Evolutionary conservation across 2,113 vertebrate genomes (phyloP).

Genomic region (Anguilla japonica): DNA sequence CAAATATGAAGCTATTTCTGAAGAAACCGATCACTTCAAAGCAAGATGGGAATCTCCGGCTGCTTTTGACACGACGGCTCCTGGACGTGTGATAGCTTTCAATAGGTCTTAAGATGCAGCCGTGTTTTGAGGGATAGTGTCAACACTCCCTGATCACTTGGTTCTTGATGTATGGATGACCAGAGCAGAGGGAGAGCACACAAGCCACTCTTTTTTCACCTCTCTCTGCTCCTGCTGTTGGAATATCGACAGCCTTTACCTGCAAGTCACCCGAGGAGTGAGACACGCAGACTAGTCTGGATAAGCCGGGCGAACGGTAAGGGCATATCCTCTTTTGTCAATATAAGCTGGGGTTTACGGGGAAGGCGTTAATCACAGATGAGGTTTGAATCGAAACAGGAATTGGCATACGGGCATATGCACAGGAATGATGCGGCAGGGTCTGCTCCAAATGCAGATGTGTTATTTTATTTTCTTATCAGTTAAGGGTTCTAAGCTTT

Average conservation of each 20-base stretch:
- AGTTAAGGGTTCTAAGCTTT: not conserved
- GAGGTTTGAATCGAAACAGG: slow-evolving; percentile 4
- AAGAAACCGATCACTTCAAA: not conserved
- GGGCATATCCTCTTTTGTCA: slow-evolving; percentile 6
- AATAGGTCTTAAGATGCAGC: not conserved
- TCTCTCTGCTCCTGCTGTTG: not conserved
- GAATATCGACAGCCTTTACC: slow-evolving; percentile 19
- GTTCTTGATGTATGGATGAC: not conserved
- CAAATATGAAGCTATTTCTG: slow-evolving; percentile 3
- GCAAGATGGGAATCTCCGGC: slow-evolving; percentile 16
- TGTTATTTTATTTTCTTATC: not conserved
- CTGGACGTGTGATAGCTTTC: not conserved
- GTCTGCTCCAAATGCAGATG: not conserved
- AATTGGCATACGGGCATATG: not conserved
- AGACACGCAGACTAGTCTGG: slow-evolving; percentile 26
- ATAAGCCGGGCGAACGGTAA: slow-evolving; percentile 33
- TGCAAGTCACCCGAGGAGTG: slow-evolving; percentile 28
- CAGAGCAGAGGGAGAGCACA: not conserved
- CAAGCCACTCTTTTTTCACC: not conserved
- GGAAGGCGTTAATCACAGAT: not conserved
- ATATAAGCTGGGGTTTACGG: slow-evolving; percentile 17
- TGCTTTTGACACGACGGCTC: slow-evolving; percentile 1
- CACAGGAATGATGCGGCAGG: not conserved
- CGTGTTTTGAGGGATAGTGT: not conserved
- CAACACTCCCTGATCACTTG: not conserved